These are phyloP conservation scores for Platypus cylindrus DNA, from an alignment of 2,888 invertebrate genomes.

Conservation along the genomic window DNA sequence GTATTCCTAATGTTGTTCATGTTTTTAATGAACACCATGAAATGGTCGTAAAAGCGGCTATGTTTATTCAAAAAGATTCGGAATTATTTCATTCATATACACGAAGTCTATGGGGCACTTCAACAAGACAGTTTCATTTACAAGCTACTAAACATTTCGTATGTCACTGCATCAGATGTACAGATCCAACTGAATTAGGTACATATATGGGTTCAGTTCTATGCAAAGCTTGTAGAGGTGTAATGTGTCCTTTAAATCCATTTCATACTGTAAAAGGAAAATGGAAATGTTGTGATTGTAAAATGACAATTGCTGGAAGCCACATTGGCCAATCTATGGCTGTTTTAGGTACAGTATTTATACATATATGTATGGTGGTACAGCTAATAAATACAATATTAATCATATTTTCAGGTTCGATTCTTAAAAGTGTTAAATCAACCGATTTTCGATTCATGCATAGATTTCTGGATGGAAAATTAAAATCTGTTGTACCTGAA, in stretches of 20 bases:
- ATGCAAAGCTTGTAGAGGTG: slow-evolving; percentile 38
- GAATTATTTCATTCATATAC: slow-evolving; percentile 58
- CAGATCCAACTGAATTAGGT: slow-evolving; percentile 53
- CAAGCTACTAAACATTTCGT: slow-evolving; percentile 54
- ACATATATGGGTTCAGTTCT: slow-evolving; percentile 27
- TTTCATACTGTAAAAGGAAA: slow-evolving; percentile 36
- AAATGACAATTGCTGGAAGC: slow-evolving; percentile 18
- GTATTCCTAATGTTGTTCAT: slow-evolving; percentile 53
- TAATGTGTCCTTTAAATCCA: slow-evolving; percentile 45
- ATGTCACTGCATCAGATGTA: slow-evolving; percentile 49
- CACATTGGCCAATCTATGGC: slow-evolving; percentile 25
- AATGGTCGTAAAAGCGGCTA: slow-evolving; percentile 48
- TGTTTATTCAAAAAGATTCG: slow-evolving; percentile 43
- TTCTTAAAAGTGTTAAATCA: slow-evolving; percentile 40
- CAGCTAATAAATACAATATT: not conserved
- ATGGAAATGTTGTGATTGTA: slow-evolving; percentile 50
- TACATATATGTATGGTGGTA: not conserved
- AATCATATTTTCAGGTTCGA: slow-evolving; percentile 28
- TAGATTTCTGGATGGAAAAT: slow-evolving; percentile 42
- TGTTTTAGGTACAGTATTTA: slow-evolving; percentile 8
- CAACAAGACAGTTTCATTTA: slow-evolving; percentile 47
- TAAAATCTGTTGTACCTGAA: slow-evolving; percentile 42
- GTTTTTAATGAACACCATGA: slow-evolving; percentile 43
- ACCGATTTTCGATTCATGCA: slow-evolving; percentile 42
- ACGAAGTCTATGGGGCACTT: slow-evolving; percentile 54